Percentiles rank a stretch among this genome's conserved stretches.
Evolutionary conservation across 2,888 invertebrate genomes (phyloP).

Genomic region (Margaritifera margaritifera): DNA sequence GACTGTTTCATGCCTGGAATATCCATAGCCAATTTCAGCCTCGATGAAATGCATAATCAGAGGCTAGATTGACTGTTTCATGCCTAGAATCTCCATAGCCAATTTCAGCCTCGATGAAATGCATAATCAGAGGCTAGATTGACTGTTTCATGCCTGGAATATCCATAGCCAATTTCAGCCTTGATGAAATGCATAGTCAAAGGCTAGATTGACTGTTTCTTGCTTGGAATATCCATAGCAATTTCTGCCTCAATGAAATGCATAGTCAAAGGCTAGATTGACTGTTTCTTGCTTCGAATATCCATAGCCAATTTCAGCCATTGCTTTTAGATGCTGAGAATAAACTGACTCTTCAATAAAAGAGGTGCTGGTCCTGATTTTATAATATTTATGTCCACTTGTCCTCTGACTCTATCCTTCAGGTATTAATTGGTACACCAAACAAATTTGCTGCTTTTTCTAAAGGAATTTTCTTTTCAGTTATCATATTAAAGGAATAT

Average conservation of each 20-base stretch:
- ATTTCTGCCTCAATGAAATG: slow-evolving; percentile 6
- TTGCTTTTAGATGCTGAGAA: slow-evolving; percentile 1
- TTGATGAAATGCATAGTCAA: slow-evolving; percentile 16
- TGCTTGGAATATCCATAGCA: slow-evolving; percentile 15
- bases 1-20: slow-evolving; percentile 16
- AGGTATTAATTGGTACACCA: slow-evolving; percentile 12
- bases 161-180: slow-evolving; percentile 23
- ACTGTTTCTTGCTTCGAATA: slow-evolving; percentile 18
- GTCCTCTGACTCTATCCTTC: slow-evolving; percentile 6
- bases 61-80: slow-evolving; percentile 21
- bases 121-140: slow-evolving; percentile 24
- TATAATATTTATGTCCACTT: slow-evolving; percentile 11
- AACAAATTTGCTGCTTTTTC: slow-evolving; percentile 10
- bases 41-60: slow-evolving; percentile 15
- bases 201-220: slow-evolving; percentile 21
- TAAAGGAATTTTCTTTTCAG: too few species aligned
- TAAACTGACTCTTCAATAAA: too few species aligned
- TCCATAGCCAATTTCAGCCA: slow-evolving; percentile 21
- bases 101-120: slow-evolving; percentile 13
- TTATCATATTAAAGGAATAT: too few species aligned
- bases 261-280: slow-evolving; percentile 22
- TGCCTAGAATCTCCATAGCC: slow-evolving; percentile 17
- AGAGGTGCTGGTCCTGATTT: slow-evolving; percentile 10
- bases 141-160: slow-evolving; percentile 16
- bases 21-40: slow-evolving; percentile 23